Percentiles rank a stretch among this genome's conserved stretches.
These are phyloP conservation scores for Phoebastria nigripes DNA, from an alignment of 2,797 vertebrate genomes.

Conservation along the genomic window DNA sequence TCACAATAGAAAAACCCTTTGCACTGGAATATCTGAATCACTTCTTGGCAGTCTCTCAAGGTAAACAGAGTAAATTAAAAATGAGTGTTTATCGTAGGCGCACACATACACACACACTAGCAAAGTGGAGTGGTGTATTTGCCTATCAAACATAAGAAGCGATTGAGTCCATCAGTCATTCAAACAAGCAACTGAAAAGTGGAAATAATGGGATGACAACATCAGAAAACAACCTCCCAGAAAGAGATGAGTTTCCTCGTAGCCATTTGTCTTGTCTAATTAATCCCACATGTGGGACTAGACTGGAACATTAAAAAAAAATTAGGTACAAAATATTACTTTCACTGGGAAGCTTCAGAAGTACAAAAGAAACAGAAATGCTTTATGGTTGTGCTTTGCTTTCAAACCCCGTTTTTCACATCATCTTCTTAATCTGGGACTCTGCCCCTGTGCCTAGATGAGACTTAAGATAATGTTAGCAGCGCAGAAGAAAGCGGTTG, in stretches of 20 bases:
- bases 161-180: constrained; percentile 61
- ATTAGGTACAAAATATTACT: constrained; percentile 52
- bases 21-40: constrained; percentile 77
- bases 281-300: constrained; percentile 69
- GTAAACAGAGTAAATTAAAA: constrained; percentile 84
- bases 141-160: constrained; percentile 51
- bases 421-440: constrained; percentile 2
- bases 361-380: constrained; percentile 49
- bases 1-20: constrained; percentile 72
- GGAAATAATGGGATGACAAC: constrained; percentile 66
- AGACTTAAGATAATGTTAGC: not conserved
- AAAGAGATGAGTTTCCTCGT: constrained; percentile 66
- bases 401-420: not conserved
- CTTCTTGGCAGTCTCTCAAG: constrained; percentile 80
- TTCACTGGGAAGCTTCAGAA: constrained; percentile 48
- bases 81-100: constrained; percentile 75
- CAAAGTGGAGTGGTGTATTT: constrained; percentile 52
- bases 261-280: constrained; percentile 71
- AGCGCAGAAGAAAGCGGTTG: not conserved
- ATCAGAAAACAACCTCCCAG: constrained; percentile 64
- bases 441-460: not conserved
- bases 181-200: constrained; percentile 67
- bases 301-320: constrained; percentile 40
- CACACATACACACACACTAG: constrained; percentile 43
- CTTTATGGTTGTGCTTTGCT: not conserved